Conservation (phyloP, 2,113 vertebrate species). For the Lucifuga dentata region DNA sequence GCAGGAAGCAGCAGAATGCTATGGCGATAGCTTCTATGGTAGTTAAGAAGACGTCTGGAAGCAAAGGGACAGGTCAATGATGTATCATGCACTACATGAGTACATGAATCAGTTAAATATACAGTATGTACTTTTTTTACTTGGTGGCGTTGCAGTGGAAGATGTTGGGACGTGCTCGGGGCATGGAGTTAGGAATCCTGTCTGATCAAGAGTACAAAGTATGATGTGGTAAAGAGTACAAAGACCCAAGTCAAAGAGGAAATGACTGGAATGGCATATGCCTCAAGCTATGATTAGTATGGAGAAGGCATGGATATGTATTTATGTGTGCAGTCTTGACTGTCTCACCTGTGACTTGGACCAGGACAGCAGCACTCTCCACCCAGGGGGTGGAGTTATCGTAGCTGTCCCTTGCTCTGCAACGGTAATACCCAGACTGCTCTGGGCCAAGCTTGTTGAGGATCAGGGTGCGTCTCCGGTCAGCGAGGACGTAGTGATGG, state of each 20-base stretch:
- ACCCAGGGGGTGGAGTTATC: slow-evolving; percentile 73
- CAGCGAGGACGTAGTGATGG: slow-evolving; percentile 5
- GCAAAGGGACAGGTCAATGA: background rate
- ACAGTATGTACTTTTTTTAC: slow-evolving; percentile 29
- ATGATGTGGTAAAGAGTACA: background rate
- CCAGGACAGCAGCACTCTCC: slow-evolving; percentile 66
- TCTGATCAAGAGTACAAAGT: slow-evolving; percentile 42
- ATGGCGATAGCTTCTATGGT: slow-evolving; percentile 63
- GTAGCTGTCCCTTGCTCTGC: slow-evolving; percentile 78
- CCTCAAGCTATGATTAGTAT: background rate
- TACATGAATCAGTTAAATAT: background rate
- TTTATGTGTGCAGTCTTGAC: background rate
- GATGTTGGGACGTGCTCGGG: slow-evolving; percentile 12
- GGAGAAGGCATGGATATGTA: background rate
- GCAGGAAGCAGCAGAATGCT: slow-evolving; percentile 74
- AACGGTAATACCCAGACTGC: slow-evolving; percentile 75
- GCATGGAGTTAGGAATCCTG: slow-evolving; percentile 21
- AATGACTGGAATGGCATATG: background rate
- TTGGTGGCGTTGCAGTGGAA: slow-evolving; percentile 26
- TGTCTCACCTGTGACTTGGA: slow-evolving; percentile 71
- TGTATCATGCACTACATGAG: too few species aligned
- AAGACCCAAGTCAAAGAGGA: slow-evolving; percentile 1
- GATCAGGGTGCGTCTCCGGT: slow-evolving; percentile 60
- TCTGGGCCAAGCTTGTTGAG: slow-evolving; percentile 48
- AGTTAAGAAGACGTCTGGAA: slow-evolving; percentile 34